Evolutionary conservation across 2,113 vertebrate species (phyloP).

Genomic region (Sialia sialis): DNA sequence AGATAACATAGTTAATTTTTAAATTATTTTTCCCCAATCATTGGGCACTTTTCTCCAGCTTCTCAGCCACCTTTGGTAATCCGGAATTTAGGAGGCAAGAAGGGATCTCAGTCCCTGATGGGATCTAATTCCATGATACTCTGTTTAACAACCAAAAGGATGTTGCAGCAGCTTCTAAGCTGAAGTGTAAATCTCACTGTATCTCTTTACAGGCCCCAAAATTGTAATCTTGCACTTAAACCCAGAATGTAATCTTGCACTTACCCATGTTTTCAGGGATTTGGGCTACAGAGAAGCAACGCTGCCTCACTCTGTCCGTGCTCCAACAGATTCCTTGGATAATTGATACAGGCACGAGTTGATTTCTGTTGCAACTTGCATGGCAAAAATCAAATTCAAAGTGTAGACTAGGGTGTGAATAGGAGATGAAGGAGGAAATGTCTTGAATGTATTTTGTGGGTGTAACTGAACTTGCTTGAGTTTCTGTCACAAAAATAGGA

Average conservation of each 20-base stretch:
- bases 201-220: neutral
- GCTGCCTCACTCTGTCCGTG: neutral
- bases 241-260: conserved; percentile 3
- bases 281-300: neutral
- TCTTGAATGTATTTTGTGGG: conserved; percentile 11
- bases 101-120: neutral
- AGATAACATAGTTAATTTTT: neutral
- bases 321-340: neutral
- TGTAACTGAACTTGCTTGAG: neutral
- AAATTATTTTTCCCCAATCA: neutral
- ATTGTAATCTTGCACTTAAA: conserved; percentile 9
- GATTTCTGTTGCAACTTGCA: neutral
- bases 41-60: neutral
- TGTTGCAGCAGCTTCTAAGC: neutral
- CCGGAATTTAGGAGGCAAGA: neutral
- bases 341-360: neutral
- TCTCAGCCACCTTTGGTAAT: neutral
- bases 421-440: neutral
- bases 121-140: neutral
- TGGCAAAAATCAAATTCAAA: neutral
- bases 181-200: neutral
- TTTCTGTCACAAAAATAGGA: neutral
- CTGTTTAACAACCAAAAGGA: neutral
- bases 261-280: neutral
- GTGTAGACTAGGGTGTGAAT: neutral